phyloP scores from a whole-genome alignment of 2,888 invertebrate genomes.

The Rhagium mordax region DNA sequence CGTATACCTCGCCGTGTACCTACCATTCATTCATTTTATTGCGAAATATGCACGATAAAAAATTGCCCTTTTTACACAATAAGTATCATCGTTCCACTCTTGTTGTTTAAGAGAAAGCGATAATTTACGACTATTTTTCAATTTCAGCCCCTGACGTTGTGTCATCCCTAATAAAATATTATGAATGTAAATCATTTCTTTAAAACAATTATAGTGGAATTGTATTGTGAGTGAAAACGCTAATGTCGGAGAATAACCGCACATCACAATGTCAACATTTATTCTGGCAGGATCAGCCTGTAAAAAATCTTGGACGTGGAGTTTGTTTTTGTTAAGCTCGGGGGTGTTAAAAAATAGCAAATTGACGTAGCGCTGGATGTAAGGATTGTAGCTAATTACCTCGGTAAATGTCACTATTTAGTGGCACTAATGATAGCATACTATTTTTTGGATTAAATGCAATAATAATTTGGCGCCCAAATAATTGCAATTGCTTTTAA shows the following conservation, averaged over 20 bases:
- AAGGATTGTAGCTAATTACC: neutral
- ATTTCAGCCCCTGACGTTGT: constrained; percentile 39
- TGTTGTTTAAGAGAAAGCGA: constrained; percentile 37
- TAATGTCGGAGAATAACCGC: constrained; percentile 37
- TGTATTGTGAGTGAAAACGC: constrained; percentile 38
- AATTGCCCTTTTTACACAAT: neutral
- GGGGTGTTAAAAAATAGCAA: neutral
- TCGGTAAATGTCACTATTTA: neutral
- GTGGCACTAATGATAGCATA: too few species aligned
- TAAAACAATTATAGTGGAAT: constrained; percentile 48
- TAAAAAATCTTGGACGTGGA: constrained; percentile 28
- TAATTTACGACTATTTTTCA: constrained; percentile 44
- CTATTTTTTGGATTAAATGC: too few species aligned
- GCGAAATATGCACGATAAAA: neutral
- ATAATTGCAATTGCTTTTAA: too few species aligned
- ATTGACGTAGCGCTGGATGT: neutral
- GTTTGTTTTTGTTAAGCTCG: constrained; percentile 2
- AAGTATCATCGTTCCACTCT: constrained; percentile 32
- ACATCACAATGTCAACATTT: constrained; percentile 43
- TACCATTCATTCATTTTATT: neutral
- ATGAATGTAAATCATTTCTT: constrained; percentile 48
- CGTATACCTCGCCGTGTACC: too few species aligned
- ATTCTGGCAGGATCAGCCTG: constrained; percentile 31
- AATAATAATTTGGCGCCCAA: too few species aligned
- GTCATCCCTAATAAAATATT: constrained; percentile 45